Percentiles rank a stretch among this genome's conserved stretches.
These are phyloP conservation scores for Hesperia comma DNA, from an alignment of 2,888 invertebrate genomes.

Conservation along the genomic window DNA sequence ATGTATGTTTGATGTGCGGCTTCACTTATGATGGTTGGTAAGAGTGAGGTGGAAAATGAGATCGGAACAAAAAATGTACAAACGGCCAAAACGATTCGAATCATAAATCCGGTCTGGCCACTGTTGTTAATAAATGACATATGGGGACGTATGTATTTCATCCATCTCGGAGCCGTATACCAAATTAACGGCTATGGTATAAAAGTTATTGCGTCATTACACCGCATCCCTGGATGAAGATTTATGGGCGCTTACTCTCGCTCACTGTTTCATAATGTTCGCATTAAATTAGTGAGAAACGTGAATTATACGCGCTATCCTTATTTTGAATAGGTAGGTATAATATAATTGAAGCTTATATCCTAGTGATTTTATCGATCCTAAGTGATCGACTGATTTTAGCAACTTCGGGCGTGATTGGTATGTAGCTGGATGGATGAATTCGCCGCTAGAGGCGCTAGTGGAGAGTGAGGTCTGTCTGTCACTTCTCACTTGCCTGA, in stretches of 20 bases:
- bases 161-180: constrained; percentile 10
- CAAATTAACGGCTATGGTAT: constrained; percentile 21
- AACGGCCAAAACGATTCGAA: neutral
- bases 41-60: too few relatives aligned
- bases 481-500: too few relatives aligned
- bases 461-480: too few relatives aligned
- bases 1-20: too few relatives aligned
- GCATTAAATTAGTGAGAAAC: constrained; percentile 1
- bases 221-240: constrained; percentile 1
- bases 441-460: too few relatives aligned
- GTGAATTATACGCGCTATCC: neutral
- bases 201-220: constrained; percentile 24
- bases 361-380: too few relatives aligned
- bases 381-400: too few relatives aligned
- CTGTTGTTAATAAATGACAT: neutral
- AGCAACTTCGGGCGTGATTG: too few relatives aligned
- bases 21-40: too few relatives aligned
- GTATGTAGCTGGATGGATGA: too few relatives aligned
- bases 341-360: too few relatives aligned
- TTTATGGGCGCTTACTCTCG: constrained; percentile 21
- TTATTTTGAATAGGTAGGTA: neutral
- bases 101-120: constrained; percentile 1
- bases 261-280: constrained; percentile 10
- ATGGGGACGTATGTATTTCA: constrained; percentile 6
- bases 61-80: neutral